A percentile compares a stretch with the other conserved stretches of the same genome.
phyloP scores from a whole-genome alignment of 1,140 invertebrate species.

The Drosophila repleta region DNA sequence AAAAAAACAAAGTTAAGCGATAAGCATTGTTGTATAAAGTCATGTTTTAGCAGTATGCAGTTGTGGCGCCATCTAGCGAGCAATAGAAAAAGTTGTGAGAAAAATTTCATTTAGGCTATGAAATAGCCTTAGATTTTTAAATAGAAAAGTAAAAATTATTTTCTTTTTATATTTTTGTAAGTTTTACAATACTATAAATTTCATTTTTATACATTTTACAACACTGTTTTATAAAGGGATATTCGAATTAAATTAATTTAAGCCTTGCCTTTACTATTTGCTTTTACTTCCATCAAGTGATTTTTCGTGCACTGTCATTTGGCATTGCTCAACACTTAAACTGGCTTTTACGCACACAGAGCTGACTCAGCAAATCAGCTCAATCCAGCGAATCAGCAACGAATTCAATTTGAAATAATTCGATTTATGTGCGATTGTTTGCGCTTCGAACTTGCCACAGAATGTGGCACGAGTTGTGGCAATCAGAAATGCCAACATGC shows the following conservation, averaged over 20 bases:
- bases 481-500: constrained; percentile 21
- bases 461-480: constrained; percentile 43
- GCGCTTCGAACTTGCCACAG: constrained; percentile 38
- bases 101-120: too few species aligned
- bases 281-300: not conserved
- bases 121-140: too few species aligned
- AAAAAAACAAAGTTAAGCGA: not conserved
- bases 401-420: constrained; percentile 46
- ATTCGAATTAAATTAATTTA: too few species aligned
- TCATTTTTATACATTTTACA: too few species aligned
- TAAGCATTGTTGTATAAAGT: not conserved
- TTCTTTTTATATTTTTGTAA: too few species aligned
- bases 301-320: constrained; percentile 17
- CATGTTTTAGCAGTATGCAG: not conserved
- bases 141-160: too few species aligned
- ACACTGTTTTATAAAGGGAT: too few species aligned
- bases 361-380: constrained; percentile 49
- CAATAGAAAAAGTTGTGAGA: not conserved
- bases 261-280: not conserved
- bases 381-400: constrained; percentile 23
- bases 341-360: constrained; percentile 6
- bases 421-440: constrained; percentile 45
- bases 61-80: not conserved
- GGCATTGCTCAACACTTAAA: constrained; percentile 16
- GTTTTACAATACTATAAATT: too few species aligned